These are phyloP conservation scores for Mesorhabditis belari DNA, from an alignment of 2,888 invertebrate species.

Conservation along the genomic window DNA sequence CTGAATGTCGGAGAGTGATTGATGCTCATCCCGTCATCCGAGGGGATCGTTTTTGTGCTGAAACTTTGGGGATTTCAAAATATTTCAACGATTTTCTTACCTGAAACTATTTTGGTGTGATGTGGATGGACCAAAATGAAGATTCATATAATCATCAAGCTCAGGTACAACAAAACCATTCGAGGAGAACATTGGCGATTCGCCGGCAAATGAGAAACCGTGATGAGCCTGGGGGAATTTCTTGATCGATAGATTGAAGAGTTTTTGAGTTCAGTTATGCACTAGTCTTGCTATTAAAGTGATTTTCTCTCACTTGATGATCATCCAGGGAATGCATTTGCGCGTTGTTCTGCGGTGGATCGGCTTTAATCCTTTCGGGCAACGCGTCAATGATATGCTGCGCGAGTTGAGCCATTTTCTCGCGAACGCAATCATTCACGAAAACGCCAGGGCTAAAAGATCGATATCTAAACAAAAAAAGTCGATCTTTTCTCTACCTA, in stretches of 20 bases:
- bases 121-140: neutral
- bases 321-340: neutral
- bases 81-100: neutral
- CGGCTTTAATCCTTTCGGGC: constrained; percentile 85
- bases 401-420: constrained; percentile 67
- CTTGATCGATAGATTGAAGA: too few species aligned
- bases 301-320: too few species aligned
- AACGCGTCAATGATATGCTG: constrained; percentile 97
- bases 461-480: neutral
- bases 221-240: too few species aligned
- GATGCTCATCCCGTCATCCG: neutral
- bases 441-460: constrained; percentile 25
- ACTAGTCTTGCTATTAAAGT: neutral
- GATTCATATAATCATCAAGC: neutral
- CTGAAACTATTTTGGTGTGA: neutral
- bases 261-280: too few species aligned
- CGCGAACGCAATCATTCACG: constrained; percentile 39
- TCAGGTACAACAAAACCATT: neutral
- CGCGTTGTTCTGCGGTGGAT: too few species aligned
- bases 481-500: constrained; percentile 7
- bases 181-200: neutral
- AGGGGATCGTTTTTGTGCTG: neutral
- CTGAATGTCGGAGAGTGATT: neutral
- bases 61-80: neutral
- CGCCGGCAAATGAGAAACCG: neutral